Evolutionary conservation across 2,797 vertebrate genomes (phyloP).

Genomic region (Sciurus vulgaris): DNA sequence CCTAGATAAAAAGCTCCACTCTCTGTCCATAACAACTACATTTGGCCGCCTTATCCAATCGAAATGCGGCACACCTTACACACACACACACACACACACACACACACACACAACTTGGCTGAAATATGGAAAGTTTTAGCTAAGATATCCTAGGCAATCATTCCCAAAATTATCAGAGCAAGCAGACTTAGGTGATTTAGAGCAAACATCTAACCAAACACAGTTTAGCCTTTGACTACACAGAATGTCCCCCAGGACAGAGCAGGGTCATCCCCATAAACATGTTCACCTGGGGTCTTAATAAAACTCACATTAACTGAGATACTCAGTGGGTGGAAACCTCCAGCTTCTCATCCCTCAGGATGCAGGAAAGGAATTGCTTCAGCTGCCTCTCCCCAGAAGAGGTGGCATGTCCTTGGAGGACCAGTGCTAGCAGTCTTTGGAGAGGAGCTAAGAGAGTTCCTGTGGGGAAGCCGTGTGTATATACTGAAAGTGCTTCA

Average conservation of each 20-base stretch:
- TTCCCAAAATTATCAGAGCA: neutral
- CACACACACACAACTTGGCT: neutral
- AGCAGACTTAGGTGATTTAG: neutral
- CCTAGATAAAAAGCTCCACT: neutral
- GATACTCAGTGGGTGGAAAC: neutral
- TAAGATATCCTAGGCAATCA: neutral
- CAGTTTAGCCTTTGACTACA: neutral
- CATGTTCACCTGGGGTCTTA: neutral
- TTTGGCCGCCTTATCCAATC: neutral
- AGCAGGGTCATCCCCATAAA: too few species aligned
- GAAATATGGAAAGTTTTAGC: neutral
- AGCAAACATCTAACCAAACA: neutral
- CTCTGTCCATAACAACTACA: neutral
- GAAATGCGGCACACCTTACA: neutral
- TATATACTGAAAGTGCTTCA: neutral
- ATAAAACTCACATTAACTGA: neutral
- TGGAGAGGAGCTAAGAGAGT: neutral
- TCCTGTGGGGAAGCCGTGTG: neutral
- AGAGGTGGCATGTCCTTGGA: neutral
- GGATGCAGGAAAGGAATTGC: neutral
- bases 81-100: too few species aligned
- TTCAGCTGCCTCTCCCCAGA: neutral
- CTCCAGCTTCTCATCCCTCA: neutral
- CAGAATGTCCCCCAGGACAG: neutral
- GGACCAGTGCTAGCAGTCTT: neutral